Evolutionary conservation across 1,140 invertebrate genomes (phyloP).

Genomic region (Lasioglossum baleicum): DNA sequence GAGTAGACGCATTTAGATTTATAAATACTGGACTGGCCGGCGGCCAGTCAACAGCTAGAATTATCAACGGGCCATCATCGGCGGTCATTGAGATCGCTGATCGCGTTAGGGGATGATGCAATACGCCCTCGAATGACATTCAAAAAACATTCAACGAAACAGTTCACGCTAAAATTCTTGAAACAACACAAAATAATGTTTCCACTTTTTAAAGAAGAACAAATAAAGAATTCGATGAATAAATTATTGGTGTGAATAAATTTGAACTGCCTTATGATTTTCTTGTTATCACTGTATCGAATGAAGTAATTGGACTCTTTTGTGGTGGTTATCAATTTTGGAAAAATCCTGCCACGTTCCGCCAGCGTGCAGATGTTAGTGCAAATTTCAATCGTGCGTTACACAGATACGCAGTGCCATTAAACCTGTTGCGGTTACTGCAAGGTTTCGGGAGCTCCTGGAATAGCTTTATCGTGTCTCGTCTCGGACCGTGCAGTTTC

Average conservation of each 20-base stretch:
- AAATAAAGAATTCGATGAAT: too few relatives aligned
- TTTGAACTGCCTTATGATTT: too few relatives aligned
- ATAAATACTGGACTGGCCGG: constrained; percentile 32
- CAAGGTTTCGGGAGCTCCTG: constrained; percentile 28
- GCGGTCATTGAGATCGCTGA: background rate
- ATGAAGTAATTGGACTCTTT: too few relatives aligned
- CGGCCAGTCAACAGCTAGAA: constrained; percentile 20
- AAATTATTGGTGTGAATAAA: too few relatives aligned
- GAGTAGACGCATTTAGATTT: constrained; percentile 25
- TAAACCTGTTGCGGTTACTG: constrained; percentile 48
- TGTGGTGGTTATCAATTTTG: too few relatives aligned
- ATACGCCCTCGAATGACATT: background rate
- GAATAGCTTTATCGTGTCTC: constrained; percentile 51
- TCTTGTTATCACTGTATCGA: too few relatives aligned
- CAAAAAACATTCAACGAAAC: too few relatives aligned
- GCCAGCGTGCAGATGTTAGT: background rate
- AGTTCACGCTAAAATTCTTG: too few relatives aligned
- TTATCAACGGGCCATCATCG: constrained; percentile 17
- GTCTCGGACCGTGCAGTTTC: constrained; percentile 41
- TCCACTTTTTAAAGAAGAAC: too few relatives aligned
- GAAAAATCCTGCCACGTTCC: too few relatives aligned
- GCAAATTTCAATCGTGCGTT: constrained; percentile 43
- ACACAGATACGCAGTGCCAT: constrained; percentile 30
- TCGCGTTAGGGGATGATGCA: background rate
- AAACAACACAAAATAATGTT: too few relatives aligned